Base-by-base conservation (phyloP, 2,113 vertebrate species). In the Psilopsiagon aurifrons region DNA sequence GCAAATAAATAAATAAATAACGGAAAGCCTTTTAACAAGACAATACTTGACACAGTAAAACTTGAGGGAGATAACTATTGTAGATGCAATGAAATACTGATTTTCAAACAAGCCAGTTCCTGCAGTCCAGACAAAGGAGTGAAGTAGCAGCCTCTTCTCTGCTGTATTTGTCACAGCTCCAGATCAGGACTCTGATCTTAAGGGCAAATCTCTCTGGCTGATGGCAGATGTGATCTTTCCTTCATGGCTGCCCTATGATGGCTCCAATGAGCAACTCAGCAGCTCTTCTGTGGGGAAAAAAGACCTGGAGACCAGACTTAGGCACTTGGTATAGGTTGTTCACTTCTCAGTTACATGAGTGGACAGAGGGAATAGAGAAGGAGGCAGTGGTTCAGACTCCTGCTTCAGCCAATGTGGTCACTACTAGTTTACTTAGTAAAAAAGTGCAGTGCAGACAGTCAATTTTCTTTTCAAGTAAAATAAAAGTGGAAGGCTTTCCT, bases 321-420 rank as follows among this genome's bases (percentile, higher is more conserved):
- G n/a, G 66, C 41, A n/a, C 25, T 19, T 44, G 4, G 4, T 52
- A 14, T 5, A 77, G 17, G 17, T 28, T 88, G 63, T 20, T 80
- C 60, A 55, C 25, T 23, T 86, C 67, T 24, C 81, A 68, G 18
- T 51, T 62, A 44, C 0, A 0, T 16, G 3, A 37, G 28, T 5
- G 25, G 33, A 33, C 4, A 29, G 15, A 4, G 0, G 0, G 46
- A 60, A 83, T 6, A 1, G 0, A 55, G 23, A 9, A 63, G 44
- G 13, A 46, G 24, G 20, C 17, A 20, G 22, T 2, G 43, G 11
- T 39, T 59, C 62, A 71, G n/a, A 60, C 9, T n/a, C 33, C 14
- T n/a, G 15, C 49, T 39, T 49, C 17, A 83, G 27, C 64, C 29
- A 31, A 78, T 63, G 14, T 6, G 3, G 7, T 49, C 13, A 28